A percentile compares a stretch with the other conserved stretches of the same genome.
Conservation (phyloP, 2,797 vertebrate species). For the Takifugu ocellatus region DNA sequence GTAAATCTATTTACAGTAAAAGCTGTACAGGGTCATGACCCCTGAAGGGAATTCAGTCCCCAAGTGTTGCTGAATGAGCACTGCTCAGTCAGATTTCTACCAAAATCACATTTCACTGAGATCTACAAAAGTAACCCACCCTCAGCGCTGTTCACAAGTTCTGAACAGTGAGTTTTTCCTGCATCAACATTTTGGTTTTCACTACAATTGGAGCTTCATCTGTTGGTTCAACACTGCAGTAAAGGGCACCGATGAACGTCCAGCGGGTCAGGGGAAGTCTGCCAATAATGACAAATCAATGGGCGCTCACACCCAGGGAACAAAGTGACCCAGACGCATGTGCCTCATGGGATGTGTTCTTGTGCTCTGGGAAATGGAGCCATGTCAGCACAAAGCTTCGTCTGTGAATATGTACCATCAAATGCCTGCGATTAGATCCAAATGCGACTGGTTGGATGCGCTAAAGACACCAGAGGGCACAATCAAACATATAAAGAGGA, state of each 20-base stretch:
- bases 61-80: too few species aligned
- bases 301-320: slow-evolving; percentile 65
- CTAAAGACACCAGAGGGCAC: slow-evolving; percentile 38
- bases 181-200: neutral
- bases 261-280: slow-evolving; percentile 57
- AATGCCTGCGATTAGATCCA: slow-evolving; percentile 56
- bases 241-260: slow-evolving; percentile 63
- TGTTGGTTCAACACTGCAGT: slow-evolving; percentile 42
- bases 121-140: too few species aligned
- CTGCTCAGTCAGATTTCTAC: too few species aligned
- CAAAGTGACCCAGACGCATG: slow-evolving; percentile 64
- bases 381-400: slow-evolving; percentile 29
- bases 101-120: too few species aligned
- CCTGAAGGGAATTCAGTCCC: too few species aligned
- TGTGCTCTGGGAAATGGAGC: slow-evolving; percentile 37
- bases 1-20: neutral
- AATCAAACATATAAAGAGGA: slow-evolving; percentile 29
- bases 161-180: too few species aligned
- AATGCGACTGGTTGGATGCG: slow-evolving; percentile 54
- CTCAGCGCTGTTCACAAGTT: too few species aligned
- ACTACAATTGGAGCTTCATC: slow-evolving; percentile 23
- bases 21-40: neutral
- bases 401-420: slow-evolving; percentile 47
- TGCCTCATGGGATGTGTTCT: slow-evolving; percentile 41
- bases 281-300: slow-evolving; percentile 74